phyloP scores from a whole-genome alignment of 2,113 vertebrate species.

The Cyanistes caeruleus region DNA sequence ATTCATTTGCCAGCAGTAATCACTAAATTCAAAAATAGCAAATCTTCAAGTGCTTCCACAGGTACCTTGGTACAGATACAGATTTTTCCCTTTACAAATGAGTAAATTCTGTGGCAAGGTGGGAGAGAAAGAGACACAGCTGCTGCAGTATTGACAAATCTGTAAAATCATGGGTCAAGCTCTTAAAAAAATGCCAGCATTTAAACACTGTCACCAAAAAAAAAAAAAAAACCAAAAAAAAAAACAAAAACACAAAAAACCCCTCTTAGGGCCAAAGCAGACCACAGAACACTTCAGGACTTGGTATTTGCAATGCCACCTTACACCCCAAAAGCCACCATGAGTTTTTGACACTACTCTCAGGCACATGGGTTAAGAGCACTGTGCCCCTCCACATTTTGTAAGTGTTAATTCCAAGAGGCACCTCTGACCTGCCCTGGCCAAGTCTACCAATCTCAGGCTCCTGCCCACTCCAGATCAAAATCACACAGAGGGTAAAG shows the following conservation, averaged over 20 bases:
- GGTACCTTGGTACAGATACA: neutral
- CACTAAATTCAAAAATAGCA: neutral
- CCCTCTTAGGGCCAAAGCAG: fast-evolving
- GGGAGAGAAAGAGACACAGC: neutral
- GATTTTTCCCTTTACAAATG: neutral
- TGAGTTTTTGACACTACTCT: neutral
- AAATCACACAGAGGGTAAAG: neutral
- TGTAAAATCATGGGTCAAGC: neutral
- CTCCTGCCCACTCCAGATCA: neutral
- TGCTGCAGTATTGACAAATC: neutral
- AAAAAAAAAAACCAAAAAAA: neutral
- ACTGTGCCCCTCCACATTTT: neutral
- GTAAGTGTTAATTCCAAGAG: neutral
- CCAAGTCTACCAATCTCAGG: neutral
- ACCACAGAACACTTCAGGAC: neutral
- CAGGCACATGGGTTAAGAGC: neutral
- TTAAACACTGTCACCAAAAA: neutral
- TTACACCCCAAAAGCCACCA: neutral
- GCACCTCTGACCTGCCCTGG: too few species aligned
- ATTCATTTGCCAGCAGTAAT: neutral
- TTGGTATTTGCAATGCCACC: neutral
- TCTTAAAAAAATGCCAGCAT: neutral
- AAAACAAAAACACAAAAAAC: neutral
- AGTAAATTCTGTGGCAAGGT: neutral
- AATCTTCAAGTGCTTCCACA: neutral